Percentiles rank a stretch among this genome's conserved stretches.
Evolutionary conservation across 2,888 invertebrate genomes (phyloP).

Genomic region (Acanthosepion lycidas): DNA sequence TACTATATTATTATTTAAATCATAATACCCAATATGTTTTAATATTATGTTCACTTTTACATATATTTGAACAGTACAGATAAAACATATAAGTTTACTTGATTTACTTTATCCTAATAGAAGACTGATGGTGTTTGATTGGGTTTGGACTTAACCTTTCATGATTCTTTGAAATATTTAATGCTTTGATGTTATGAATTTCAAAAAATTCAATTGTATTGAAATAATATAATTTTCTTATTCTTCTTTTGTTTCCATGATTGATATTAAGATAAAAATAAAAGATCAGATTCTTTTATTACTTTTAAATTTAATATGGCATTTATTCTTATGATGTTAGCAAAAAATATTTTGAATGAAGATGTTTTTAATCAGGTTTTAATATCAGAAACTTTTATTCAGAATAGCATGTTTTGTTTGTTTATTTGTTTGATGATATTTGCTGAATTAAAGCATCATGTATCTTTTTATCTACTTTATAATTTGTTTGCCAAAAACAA

Average conservation of each 20-base stretch:
- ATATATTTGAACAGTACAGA: too few relatives aligned
- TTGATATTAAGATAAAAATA: neutral
- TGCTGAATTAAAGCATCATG: conserved; percentile 15
- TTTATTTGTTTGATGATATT: neutral
- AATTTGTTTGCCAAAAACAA: neutral
- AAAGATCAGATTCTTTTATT: neutral
- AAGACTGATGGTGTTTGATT: neutral
- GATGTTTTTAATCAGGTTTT: neutral
- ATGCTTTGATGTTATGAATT: neutral
- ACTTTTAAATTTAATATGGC: neutral
- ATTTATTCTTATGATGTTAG: neutral
- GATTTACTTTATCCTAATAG: neutral
- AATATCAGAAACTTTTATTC: neutral
- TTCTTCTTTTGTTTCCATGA: neutral
- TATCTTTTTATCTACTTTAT: neutral
- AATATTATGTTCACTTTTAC: too few relatives aligned
- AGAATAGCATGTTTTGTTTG: neutral
- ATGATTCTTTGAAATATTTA: neutral
- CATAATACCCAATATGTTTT: too few relatives aligned
- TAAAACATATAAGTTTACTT: neutral
- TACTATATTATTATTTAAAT: too few relatives aligned
- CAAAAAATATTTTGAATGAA: neutral
- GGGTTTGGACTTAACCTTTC: neutral
- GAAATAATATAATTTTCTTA: neutral
- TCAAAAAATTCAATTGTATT: neutral